Percentiles rank a stretch among this genome's conserved stretches.
Evolutionary conservation across 1,140 invertebrate genomes (phyloP).

Genomic region (Plectrocnemia conspersa): DNA sequence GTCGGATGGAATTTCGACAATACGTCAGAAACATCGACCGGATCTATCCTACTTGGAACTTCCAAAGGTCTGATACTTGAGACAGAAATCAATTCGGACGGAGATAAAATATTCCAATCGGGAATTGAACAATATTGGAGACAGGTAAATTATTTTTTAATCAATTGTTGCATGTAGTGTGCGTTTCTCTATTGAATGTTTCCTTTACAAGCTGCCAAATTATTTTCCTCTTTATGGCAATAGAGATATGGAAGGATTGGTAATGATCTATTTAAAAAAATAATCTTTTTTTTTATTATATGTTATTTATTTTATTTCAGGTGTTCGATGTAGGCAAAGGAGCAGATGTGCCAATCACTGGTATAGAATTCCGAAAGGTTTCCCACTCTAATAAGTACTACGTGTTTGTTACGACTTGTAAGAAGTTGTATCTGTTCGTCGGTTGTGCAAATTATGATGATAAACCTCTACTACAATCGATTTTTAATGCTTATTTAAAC

Average conservation of each 20-base stretch:
- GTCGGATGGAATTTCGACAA: constrained; percentile 85
- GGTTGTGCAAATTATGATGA: constrained; percentile 70
- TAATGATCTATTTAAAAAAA: constrained; percentile 45
- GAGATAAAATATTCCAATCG: constrained; percentile 74
- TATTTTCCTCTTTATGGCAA: constrained; percentile 67
- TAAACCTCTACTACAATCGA: constrained; percentile 70
- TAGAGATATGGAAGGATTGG: constrained; percentile 68
- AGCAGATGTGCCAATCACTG: constrained; percentile 73
- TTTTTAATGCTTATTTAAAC: constrained; percentile 78
- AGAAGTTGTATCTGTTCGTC: constrained; percentile 80
- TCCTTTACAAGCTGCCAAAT: constrained; percentile 62
- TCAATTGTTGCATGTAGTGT: constrained; percentile 1
- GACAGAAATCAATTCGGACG: constrained; percentile 75
- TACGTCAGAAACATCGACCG: constrained; percentile 64
- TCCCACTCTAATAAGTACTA: constrained; percentile 66
- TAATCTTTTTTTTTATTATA: constrained; percentile 4
- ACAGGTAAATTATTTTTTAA: constrained; percentile 59
- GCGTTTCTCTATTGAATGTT: constrained; percentile 10
- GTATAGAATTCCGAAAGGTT: constrained; percentile 76
- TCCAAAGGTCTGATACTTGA: constrained; percentile 89
- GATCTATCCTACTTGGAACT: constrained; percentile 83
- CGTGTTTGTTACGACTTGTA: constrained; percentile 79
- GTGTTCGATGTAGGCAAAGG: constrained; percentile 82
- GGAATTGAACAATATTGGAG: constrained; percentile 80
- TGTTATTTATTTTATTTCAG: constrained; percentile 54